phyloP scores from a whole-genome alignment of 2,888 invertebrate genomes.

The Acleris holmiana region DNA sequence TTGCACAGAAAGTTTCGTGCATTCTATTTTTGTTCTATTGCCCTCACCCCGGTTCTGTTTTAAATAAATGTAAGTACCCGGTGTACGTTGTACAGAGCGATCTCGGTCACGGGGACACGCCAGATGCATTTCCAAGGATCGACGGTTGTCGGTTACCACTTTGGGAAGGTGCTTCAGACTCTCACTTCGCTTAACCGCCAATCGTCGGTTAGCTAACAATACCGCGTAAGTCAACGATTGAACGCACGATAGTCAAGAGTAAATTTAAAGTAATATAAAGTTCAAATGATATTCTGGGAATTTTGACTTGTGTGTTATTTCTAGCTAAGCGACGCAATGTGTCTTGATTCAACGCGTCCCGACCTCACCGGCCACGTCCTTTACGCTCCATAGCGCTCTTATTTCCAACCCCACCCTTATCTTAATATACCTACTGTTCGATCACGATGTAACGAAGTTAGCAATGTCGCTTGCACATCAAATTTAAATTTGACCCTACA shows the following conservation, averaged over 20 bases:
- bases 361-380: too few relatives aligned
- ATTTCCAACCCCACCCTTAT: too few relatives aligned
- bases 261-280: too few relatives aligned
- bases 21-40: slow-evolving; percentile 59
- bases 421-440: too few relatives aligned
- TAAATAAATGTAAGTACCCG: slow-evolving; percentile 61
- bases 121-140: slow-evolving; percentile 20
- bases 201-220: too few relatives aligned
- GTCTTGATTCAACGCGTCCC: too few relatives aligned
- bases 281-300: too few relatives aligned
- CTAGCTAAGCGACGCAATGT: too few relatives aligned
- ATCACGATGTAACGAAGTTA: background rate
- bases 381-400: too few relatives aligned
- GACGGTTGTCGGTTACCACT: slow-evolving; percentile 1
- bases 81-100: slow-evolving; percentile 34
- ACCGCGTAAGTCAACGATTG: too few relatives aligned
- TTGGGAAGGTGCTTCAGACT: slow-evolving; percentile 14
- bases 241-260: too few relatives aligned
- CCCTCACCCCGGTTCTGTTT: slow-evolving; percentile 62
- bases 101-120: background rate
- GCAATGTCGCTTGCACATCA: background rate
- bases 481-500: background rate
- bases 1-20: slow-evolving; percentile 70
- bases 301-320: too few relatives aligned
- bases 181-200: background rate